phyloP scores from a whole-genome alignment of 1,140 invertebrate genomes.

The Leptonema lineaticorne region DNA sequence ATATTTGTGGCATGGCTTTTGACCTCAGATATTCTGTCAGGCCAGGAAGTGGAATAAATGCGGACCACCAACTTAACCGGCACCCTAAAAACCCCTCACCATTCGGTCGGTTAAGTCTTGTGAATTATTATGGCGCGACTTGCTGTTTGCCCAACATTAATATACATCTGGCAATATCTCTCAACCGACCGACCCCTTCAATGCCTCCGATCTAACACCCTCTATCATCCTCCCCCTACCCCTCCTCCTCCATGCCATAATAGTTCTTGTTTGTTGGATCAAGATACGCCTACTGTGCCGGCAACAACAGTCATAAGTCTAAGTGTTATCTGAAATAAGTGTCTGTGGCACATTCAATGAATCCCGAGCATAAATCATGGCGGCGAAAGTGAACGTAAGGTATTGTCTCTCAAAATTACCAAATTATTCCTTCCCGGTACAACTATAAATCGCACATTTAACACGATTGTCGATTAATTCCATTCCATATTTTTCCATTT shows the following conservation, averaged over 20 bases:
- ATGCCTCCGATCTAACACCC: no score
- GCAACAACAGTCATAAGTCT: slow-evolving; percentile 30
- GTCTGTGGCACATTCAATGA: slow-evolving; percentile 24
- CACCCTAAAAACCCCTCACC: not conserved
- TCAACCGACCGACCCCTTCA: no score
- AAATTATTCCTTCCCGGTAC: not conserved
- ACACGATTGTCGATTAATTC: no score
- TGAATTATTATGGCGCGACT: slow-evolving; percentile 7
- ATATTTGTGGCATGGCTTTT: not conserved
- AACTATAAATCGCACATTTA: not conserved
- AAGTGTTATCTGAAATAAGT: slow-evolving; percentile 28
- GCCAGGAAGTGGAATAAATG: not conserved
- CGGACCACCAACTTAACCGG: not conserved
- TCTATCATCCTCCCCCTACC: no score
- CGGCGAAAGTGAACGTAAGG: slow-evolving; percentile 10
- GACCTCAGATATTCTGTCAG: not conserved
- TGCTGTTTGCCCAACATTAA: no score
- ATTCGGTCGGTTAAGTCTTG: not conserved
- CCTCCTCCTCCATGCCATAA: no score
- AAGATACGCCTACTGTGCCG: slow-evolving; percentile 20
- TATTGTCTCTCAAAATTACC: slow-evolving; percentile 8
- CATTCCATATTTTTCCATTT: no score
- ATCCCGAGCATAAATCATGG: slow-evolving; percentile 19
- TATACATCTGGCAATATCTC: slow-evolving; percentile 28
- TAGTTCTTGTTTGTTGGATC: slow-evolving; percentile 31